These are phyloP conservation scores for Labrus mixtus DNA, from an alignment of 2,113 vertebrate species.

Conservation along the genomic window DNA sequence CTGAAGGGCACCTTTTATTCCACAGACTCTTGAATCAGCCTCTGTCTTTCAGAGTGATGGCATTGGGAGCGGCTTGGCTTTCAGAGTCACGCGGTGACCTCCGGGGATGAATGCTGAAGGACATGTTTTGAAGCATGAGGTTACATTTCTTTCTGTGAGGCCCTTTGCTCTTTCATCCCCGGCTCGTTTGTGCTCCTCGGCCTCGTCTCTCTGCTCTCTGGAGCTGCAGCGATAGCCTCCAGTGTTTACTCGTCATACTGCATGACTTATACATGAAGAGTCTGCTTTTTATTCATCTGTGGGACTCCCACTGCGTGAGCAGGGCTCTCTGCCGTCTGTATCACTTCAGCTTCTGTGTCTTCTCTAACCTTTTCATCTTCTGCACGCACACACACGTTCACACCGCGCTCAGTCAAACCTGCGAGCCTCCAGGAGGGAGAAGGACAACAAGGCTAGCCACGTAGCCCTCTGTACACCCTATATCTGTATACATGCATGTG, in stretches of 20 bases:
- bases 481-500: constrained; percentile 1
- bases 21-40: neutral
- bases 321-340: constrained; percentile 35
- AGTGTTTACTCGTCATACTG: constrained; percentile 67
- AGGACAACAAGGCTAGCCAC: constrained; percentile 11
- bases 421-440: constrained; percentile 28
- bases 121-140: constrained; percentile 65
- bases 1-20: neutral
- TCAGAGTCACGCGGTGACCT: constrained; percentile 49
- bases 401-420: constrained; percentile 16
- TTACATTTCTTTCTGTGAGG: constrained; percentile 56
- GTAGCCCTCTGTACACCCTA: constrained; percentile 1
- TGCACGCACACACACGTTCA: constrained; percentile 27
- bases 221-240: constrained; percentile 59
- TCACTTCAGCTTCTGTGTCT: constrained; percentile 50
- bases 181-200: constrained; percentile 51
- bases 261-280: constrained; percentile 78
- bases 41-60: constrained; percentile 2
- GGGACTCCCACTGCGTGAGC: constrained; percentile 52
- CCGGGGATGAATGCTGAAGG: constrained; percentile 59
- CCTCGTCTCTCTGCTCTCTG: constrained; percentile 40
- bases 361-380: constrained; percentile 59
- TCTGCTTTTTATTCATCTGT: constrained; percentile 71
- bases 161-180: constrained; percentile 62
- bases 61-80: constrained; percentile 40